These are phyloP conservation scores for Streptopelia turtur DNA, from an alignment of 2,797 vertebrate species.

Conservation along the genomic window DNA sequence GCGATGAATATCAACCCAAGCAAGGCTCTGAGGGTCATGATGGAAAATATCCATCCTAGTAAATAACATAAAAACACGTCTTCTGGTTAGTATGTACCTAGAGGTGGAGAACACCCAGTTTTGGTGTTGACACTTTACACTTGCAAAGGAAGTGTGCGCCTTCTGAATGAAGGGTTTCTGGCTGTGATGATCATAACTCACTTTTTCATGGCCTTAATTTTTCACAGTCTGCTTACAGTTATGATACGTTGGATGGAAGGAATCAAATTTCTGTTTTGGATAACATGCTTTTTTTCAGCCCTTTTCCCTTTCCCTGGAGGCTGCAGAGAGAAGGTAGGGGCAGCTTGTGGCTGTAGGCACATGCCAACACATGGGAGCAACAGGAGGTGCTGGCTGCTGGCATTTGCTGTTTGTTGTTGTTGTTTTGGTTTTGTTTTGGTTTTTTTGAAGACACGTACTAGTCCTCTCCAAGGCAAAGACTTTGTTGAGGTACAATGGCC, in stretches of 20 bases:
- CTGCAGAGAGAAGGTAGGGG: neutral
- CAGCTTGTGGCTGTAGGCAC: neutral
- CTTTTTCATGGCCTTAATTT: neutral
- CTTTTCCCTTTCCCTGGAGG: neutral
- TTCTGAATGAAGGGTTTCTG: neutral
- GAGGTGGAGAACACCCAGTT: neutral
- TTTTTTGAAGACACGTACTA: too few relatives aligned
- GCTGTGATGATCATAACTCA: neutral
- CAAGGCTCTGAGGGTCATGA: neutral
- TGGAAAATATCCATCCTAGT: neutral
- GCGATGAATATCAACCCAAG: neutral
- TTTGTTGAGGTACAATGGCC: rapidly evolving
- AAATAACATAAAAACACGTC: neutral
- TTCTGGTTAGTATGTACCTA: neutral
- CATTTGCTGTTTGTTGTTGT: neutral
- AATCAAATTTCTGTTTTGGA: neutral
- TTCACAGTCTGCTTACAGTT: neutral
- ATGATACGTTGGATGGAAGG: neutral
- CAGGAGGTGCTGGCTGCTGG: neutral
- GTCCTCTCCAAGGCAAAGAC: neutral
- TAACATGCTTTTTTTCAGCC: neutral
- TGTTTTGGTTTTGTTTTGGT: too few relatives aligned
- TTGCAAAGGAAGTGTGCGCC: rapidly evolving
- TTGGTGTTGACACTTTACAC: neutral
- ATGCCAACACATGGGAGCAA: neutral